Conservation (phyloP, 2,113 vertebrate species). For the Pycnonotus jocosus region DNA sequence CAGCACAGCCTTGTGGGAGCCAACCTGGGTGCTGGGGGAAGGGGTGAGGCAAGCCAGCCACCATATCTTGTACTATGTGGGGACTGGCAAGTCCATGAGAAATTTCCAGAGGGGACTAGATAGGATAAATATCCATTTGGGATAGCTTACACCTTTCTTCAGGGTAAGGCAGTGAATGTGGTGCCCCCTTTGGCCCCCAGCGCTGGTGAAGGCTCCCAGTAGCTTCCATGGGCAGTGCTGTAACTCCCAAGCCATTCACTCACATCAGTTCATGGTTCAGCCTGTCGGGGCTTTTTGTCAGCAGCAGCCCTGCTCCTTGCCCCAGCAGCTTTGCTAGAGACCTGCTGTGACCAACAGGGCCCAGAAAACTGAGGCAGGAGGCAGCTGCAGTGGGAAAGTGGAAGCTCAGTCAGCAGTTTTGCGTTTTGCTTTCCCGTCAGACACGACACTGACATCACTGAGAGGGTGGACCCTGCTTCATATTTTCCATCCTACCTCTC, state of each 20-base stretch:
- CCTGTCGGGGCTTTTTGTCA: rapidly evolving
- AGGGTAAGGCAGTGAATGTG: not conserved
- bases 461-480: not conserved
- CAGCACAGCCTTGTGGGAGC: rapidly evolving
- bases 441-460: rapidly evolving
- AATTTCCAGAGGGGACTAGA: not conserved
- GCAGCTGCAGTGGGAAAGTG: not conserved
- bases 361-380: not conserved
- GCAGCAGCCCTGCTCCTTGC: not conserved
- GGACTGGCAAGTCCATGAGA: not conserved
- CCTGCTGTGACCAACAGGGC: not conserved
- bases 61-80: rapidly evolving
- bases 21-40: rapidly evolving
- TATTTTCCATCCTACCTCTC: slow-evolving; percentile 7
- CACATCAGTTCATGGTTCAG: rapidly evolving
- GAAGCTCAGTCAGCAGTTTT: slow-evolving; percentile 55
- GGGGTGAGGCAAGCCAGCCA: not conserved
- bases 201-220: not conserved
- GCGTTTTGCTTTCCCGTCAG: slow-evolving; percentile 35
- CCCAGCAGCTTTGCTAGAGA: not conserved
- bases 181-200: not conserved
- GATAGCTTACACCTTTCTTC: not conserved
- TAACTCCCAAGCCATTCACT: not conserved
- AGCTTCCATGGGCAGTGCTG: rapidly evolving
- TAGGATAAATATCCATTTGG: not conserved